These are phyloP conservation scores for Erpobdella octoculata DNA, from an alignment of 2,888 invertebrate species.

Conservation along the genomic window DNA sequence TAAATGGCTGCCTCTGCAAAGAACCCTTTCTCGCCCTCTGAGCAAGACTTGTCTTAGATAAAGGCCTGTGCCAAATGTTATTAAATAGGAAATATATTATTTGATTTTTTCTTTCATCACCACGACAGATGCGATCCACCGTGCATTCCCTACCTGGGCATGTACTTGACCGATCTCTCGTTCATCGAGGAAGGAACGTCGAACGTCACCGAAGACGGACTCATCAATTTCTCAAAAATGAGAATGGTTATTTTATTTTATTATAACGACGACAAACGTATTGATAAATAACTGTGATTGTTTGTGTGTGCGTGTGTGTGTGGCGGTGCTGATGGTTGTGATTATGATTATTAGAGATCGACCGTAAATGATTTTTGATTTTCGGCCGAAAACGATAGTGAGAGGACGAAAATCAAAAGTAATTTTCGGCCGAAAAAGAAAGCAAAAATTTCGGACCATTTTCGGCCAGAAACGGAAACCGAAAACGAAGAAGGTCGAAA, in stretches of 20 bases:
- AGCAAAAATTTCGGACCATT: no score
- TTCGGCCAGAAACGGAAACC: no score
- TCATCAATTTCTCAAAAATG: constrained; percentile 88
- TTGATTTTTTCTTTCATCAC: no score
- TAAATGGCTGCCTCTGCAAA: no score
- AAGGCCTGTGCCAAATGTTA: no score
- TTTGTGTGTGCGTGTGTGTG: not conserved
- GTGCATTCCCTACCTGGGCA: constrained; percentile 59
- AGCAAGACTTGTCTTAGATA: no score
- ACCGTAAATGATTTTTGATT: not conserved
- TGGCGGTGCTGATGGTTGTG: not conserved
- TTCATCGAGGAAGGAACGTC: constrained; percentile 88
- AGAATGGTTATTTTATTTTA: constrained; percentile 70
- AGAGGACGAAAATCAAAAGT: no score
- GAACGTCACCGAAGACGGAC: constrained; percentile 76
- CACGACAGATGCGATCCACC: constrained; percentile 61
- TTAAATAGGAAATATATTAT: no score
- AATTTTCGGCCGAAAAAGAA: no score
- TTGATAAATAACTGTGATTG: not conserved
- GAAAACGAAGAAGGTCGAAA: no score
- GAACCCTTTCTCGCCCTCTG: no score
- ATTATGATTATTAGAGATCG: not conserved
- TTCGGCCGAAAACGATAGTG: no score
- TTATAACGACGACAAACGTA: not conserved
- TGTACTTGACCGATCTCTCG: constrained; percentile 80